Evolutionary conservation across 2,797 vertebrate species (phyloP), one percentile per base, ranked within the genome.

Genomic region (Silurus lanzhouensis): DNA sequence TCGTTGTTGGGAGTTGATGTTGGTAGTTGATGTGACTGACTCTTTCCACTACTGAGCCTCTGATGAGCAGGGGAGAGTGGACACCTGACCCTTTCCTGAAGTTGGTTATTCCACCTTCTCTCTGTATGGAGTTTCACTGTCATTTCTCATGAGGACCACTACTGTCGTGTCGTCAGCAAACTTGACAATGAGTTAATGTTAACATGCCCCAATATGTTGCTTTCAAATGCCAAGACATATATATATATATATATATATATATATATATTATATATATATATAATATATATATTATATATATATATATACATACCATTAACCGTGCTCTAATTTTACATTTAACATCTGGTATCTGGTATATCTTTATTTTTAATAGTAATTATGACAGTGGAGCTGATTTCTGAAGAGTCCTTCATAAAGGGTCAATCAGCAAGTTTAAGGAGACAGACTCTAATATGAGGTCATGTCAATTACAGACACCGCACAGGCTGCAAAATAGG

Each of bases 281-380:
- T 27, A 27, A n/a, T n/a, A 88, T 90, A 83, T 89, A 87, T 88
- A 88, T 1, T n/a, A 83, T 89, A 87, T 88, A 88, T 27, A 27
- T 27, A 27, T 27, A 27, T 27, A 27, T 27, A 27, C 1, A 27
- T 80, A 46, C 91, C 89, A 90, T 94, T 93, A 93, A 93, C 94
- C 94, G 91, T 85, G 88, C 89, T 92, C 91, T 88, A 90, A 93
- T 93, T 95, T 92, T 92, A 92, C 89, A 91, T 83, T 89, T 93
- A 91, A 93, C 93, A 94, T 95, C 92, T 94, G 89, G 93, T 93
- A 94, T 93, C 17, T 8, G 44, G 19, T 68, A 19, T 57, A 93
- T 67, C 89, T 90, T 86, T 88, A 85, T 85, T 80, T 80, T 25
- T n/a, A 20, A 57, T 48, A 70, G 60, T 57, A 86, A 84, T 90